Conservation (phyloP, 2,113 vertebrate species). For the Capreolus pygargus region DNA sequence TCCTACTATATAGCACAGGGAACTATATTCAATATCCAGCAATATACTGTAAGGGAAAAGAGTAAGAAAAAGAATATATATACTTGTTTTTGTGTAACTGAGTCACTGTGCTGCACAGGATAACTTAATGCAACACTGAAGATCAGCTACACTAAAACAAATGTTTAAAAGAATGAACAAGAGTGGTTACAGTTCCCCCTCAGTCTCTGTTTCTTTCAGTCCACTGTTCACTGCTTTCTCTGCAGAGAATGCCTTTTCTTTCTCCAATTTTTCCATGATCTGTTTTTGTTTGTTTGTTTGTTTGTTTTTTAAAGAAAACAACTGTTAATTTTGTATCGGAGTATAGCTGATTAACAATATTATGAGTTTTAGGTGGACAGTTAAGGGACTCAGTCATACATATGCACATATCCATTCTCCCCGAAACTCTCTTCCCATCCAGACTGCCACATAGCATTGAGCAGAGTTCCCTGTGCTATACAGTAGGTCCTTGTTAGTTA, state of each 20-base stretch:
- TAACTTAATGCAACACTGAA: not conserved
- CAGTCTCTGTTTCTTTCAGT: not conserved
- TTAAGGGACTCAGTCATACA: not conserved
- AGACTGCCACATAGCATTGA: not conserved
- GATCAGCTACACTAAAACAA: not conserved
- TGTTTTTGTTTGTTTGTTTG: not conserved
- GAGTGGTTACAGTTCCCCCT: not conserved
- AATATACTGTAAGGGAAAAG: not conserved
- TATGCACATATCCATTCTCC: not conserved
- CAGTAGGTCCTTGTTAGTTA: not conserved
- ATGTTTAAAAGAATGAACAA: not conserved
- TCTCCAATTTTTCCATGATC: accelerated
- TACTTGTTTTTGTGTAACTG: not conserved
- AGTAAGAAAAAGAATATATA: not conserved
- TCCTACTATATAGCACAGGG: not conserved
- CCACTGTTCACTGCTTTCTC: not conserved
- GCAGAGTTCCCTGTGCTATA: not conserved
- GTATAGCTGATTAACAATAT: not conserved
- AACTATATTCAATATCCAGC: not conserved
- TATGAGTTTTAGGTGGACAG: not conserved
- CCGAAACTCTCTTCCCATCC: not conserved
- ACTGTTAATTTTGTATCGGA: not conserved
- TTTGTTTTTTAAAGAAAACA: not conserved
- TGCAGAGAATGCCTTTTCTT: not conserved
- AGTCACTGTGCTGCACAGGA: not conserved